These are phyloP conservation scores for Ctenosaura bakeri DNA, from an alignment of 2,797 vertebrate genomes.

Conservation along the genomic window DNA sequence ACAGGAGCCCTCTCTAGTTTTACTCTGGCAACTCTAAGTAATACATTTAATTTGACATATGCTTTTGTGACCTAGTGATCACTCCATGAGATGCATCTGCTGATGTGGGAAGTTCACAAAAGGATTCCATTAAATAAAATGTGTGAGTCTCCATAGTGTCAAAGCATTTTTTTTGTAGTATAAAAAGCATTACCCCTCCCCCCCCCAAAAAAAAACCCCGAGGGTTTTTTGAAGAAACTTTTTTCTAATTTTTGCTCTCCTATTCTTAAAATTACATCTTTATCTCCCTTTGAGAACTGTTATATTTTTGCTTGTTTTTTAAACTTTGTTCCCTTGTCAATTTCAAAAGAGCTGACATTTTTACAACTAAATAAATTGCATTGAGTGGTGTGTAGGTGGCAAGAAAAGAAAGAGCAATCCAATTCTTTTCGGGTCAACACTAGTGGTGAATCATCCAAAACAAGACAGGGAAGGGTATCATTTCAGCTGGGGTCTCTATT, in stretches of 20 bases:
- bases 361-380: conserved; percentile 33
- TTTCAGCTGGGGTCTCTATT: conserved; percentile 38
- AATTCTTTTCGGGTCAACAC: conserved; percentile 50
- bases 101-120: neutral
- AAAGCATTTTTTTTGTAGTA: no score
- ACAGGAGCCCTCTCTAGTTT: no score
- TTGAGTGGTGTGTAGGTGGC: neutral
- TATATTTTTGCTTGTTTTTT: conserved; percentile 14
- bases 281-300: neutral
- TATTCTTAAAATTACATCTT: neutral
- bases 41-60: neutral
- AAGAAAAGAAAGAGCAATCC: neutral
- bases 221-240: no score
- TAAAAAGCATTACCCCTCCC: no score
- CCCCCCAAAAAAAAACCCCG: no score
- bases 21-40: no score
- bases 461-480: conserved; percentile 41
- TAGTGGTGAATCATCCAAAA: conserved; percentile 53
- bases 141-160: no score
- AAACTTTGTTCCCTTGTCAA: neutral
- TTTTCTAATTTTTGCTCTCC: neutral
- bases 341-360: conserved; percentile 49
- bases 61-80: neutral
- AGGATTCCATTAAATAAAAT: neutral
- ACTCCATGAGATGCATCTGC: neutral